Evolutionary conservation across 2,113 vertebrate species (phyloP).

Genomic region (Salvelinus sp.): DNA sequence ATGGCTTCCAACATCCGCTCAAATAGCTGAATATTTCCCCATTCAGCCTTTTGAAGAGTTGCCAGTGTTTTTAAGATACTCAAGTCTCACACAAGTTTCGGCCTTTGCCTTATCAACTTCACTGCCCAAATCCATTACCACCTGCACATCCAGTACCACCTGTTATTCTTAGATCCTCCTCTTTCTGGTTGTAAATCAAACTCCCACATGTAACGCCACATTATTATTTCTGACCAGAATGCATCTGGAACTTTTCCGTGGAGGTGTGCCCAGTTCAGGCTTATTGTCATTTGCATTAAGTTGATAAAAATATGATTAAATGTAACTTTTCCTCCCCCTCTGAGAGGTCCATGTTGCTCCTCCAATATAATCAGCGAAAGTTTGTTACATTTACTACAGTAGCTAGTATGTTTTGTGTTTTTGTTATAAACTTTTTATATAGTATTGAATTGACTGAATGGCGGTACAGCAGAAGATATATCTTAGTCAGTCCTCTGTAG

Average conservation of each 20-base stretch:
- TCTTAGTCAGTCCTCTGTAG: no score
- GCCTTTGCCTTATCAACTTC: conserved; percentile 38
- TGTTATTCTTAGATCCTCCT: conserved; percentile 42
- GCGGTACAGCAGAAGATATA: no score
- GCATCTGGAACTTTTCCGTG: background rate
- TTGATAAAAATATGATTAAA: no score
- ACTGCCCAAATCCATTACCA: conserved; percentile 37
- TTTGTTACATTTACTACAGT: no score
- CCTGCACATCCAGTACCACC: conserved; percentile 41
- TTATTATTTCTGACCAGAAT: background rate
- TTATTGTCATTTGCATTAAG: no score
- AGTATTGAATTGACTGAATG: no score
- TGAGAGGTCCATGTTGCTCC: no score
- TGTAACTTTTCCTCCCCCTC: no score
- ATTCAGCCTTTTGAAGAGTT: conserved; percentile 36
- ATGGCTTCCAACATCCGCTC: conserved; percentile 51
- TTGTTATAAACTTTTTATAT: no score
- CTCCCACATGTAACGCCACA: background rate
- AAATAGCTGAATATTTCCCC: conserved; percentile 31
- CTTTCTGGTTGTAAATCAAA: conserved; percentile 14
- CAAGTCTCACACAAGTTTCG: conserved; percentile 29
- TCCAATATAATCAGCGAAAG: no score
- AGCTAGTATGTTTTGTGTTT: no score
- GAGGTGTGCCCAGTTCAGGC: no score
- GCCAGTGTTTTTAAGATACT: conserved; percentile 52